Evolutionary conservation across 1,140 invertebrate species (phyloP), one percentile per base, ranked within the genome.

Genomic region (Zaprionus davidi): DNA sequence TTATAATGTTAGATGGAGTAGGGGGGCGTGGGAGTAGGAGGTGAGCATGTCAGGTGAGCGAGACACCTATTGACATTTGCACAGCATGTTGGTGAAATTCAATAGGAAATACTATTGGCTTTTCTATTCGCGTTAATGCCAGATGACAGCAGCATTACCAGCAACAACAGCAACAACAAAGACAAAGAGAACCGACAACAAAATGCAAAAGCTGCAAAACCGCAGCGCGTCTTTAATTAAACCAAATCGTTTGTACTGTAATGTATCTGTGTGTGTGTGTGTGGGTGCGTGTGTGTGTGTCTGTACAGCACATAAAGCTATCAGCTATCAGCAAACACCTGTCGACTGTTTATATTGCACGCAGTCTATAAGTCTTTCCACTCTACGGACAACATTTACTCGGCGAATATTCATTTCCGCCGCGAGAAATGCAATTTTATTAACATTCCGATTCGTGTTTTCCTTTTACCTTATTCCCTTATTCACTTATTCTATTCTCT

Each of bases 231-330:
- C 82, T 76, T 82, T 76, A 77, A 79, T 85, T 79, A 79, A 81
- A 86, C 82, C 79, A 86, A 86, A 71, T 79, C 76, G 85, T 82
- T 72, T 79, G 79, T 60, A 77, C 65, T 72, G 69, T 82, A 82
- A 86, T 69, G 28, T 60, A 17, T 60, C 7, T 49, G 15, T 74
- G 17, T 68, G 34, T 62, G 17, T 67, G 28, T 34, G 22, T 58
- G 34, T 44, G n/a, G 26, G 20, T 46, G 44, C 15, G 22, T 57
- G 26, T 55, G 22, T 34, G 31, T 59, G 34, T 53, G n/a, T 44
- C 20, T 55, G 44, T 53, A n/a, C n/a, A 20, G 55, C 17, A 71
- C 38, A 68, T 66, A 71, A 63, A 78, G 64, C 64, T 57, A 77
- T 70, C 68, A 70, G 51, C 64, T 57, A 77, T 70, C 68, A 70